These are phyloP conservation scores for Pitangus sulphuratus DNA, from an alignment of 2,797 vertebrate species.

Conservation along the genomic window DNA sequence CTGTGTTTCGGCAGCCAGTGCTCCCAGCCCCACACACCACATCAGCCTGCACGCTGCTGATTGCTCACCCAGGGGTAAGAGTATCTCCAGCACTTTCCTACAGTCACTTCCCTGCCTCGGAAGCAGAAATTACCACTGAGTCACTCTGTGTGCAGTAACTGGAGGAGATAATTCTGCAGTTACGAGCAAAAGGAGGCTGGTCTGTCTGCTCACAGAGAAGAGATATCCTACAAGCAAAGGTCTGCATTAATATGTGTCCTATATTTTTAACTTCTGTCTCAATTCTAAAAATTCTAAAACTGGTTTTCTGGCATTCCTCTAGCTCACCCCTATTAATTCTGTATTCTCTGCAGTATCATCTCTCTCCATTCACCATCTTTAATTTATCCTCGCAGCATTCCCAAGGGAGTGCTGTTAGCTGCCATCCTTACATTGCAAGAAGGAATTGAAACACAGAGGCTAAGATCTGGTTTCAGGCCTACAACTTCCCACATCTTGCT, in stretches of 20 bases:
- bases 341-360: background rate
- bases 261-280: background rate
- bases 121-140: background rate
- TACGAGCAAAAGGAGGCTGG: background rate
- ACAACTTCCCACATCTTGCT: background rate
- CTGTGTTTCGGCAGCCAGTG: fast-evolving
- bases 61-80: background rate
- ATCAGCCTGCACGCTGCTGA: fast-evolving
- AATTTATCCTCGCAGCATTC: background rate
- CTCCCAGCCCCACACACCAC: background rate
- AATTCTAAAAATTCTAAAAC: background rate
- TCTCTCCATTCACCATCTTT: background rate
- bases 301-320: background rate
- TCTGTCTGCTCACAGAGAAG: background rate
- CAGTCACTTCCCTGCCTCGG: background rate
- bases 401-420: background rate
- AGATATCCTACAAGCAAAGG: background rate
- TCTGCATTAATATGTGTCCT: background rate
- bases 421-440: background rate
- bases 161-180: background rate
- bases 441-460: background rate
- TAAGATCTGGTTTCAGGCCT: background rate
- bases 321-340: background rate
- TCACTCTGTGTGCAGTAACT: background rate
- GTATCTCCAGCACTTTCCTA: background rate